Base-by-base conservation (phyloP, 1,140 invertebrate genomes). In the Atta colombica region DNA sequence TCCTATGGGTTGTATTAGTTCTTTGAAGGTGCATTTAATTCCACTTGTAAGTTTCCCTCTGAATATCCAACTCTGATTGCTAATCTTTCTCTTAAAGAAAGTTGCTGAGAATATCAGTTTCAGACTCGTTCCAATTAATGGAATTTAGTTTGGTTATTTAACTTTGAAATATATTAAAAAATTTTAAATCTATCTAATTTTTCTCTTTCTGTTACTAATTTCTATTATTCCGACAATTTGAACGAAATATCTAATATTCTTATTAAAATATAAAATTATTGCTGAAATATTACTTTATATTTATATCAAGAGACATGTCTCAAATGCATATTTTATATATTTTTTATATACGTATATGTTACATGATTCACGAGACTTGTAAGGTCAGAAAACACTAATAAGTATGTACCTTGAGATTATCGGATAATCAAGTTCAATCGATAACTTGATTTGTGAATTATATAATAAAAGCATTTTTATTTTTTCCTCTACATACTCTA, bases 21-120 rank as follows among this genome's bases (percentile, higher is more conserved):
- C 25, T 74, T 75, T 16, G 55, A 74, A 39, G 28, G 49, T 81
- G 16, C 49, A 55, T 80, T 69, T 69, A 69, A 81, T 81, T 71
- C 21, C 16, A 4, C 14, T 55, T 55, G 49, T 39, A 25, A 81
- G 16, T 58, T 55, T 81, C 39, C 18, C n/a, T 21, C n/a, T 39
- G 77, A 51, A 66, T 69, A 69, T 66, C 25, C 77, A 49, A 21
- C 21, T 21, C 39, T 66, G 60, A 78, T 78, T 66, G 60, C 45
- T 31, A 21, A 25, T 81, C 31, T 81, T n/a, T 39, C 78, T 69
- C 25, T 81, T 45, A 45, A 81, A 39, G 51, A 39, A 58, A 72
- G n/a, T 71, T 45, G 16, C 25, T 58, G 4, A 14, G 35, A 58
- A 28, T 81, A 55, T 69, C 31, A 28, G 28, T 12, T 68, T n/a